Base-by-base conservation (phyloP, 2,888 invertebrate genomes). In the Phortica magna region DNA sequence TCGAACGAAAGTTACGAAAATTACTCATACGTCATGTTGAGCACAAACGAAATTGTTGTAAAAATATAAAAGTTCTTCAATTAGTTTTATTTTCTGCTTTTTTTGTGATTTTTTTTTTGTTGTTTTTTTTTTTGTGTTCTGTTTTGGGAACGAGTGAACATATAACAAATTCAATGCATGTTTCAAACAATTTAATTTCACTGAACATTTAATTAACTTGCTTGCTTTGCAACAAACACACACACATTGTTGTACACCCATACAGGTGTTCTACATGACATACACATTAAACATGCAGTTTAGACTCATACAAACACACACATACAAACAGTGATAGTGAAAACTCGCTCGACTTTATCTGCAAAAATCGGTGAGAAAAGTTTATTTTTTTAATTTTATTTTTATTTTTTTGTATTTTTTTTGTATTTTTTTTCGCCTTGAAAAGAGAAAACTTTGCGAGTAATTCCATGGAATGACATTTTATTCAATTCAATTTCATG, bases 401-500 rank as follows among this genome's bases (percentile, higher is more conserved):
- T 57, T 64, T 7, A 12, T 64, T 22, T 22, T 64, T 64, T 22
- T 22, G 22, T 31, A 31, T 31, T 41, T 41, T 41, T 65, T 65
- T 17, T 41, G 12, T 65, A 41, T 42, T 42, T 67, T 67, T n/a
- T n/a, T n/a, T n/a, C n/a, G n/a, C 14, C 9, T 14, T 42, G 42
- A 67, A 75, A 57, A 42, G 48, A 80, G 77, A 82, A 82, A 82
- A 77, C 82, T 81, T 74, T 78, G 61, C 73, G 65, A 78, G 79
- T 77, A 79, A 79, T 83, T 81, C 78, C 79, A 77, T 81, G 83
- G 78, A 76, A 81, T 76, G 77, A 74, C 82, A 80, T 84, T 83
- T 78, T 81, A 83, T 84, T 84, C 80, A 83, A 84, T 84, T 84
- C 83, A 83, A 83, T 83, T 83, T 83, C 83, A 84, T 83, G 83